Evolutionary conservation across 2,888 invertebrate species (phyloP).

Genomic region (Parnassius mnemosyne): DNA sequence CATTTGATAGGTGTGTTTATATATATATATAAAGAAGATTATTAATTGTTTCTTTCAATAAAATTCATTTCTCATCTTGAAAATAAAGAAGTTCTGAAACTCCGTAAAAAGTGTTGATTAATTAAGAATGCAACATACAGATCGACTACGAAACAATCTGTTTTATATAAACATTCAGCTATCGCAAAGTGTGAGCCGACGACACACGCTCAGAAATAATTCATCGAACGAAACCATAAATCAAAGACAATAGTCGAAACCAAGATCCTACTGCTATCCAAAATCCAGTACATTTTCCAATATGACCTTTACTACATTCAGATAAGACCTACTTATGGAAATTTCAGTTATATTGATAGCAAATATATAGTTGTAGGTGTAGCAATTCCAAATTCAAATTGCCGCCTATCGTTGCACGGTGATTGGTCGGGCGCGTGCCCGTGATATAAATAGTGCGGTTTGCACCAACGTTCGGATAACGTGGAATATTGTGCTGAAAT

Average conservation of each 20-base stretch:
- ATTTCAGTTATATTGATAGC: constrained; percentile 33
- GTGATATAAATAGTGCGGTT: constrained; percentile 76
- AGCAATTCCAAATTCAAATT: constrained; percentile 73
- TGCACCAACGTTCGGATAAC: constrained; percentile 53
- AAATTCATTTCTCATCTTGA: no score
- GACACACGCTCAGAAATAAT: constrained; percentile 66
- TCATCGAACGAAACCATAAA: constrained; percentile 77
- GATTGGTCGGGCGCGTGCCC: constrained; percentile 75
- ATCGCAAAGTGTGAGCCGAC: constrained; percentile 59
- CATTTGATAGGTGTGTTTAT: no score
- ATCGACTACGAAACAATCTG: constrained; percentile 23
- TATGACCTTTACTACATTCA: constrained; percentile 25
- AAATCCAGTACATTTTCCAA: constrained; percentile 1
- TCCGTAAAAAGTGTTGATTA: no score
- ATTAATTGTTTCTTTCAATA: no score
- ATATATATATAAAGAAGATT: no score
- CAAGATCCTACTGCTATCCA: constrained; percentile 32
- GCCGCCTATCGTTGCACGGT: constrained; percentile 67
- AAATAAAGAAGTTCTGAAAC: no score
- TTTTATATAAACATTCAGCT: constrained; percentile 39
- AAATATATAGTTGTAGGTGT: constrained; percentile 47
- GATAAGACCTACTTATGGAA: constrained; percentile 26
- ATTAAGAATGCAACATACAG: constrained; percentile 23
- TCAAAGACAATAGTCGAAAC: constrained; percentile 63
- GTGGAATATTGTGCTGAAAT: constrained; percentile 48